These are phyloP conservation scores for Hirudinaria manillensis DNA, from an alignment of 2,888 invertebrate genomes.

Conservation along the genomic window DNA sequence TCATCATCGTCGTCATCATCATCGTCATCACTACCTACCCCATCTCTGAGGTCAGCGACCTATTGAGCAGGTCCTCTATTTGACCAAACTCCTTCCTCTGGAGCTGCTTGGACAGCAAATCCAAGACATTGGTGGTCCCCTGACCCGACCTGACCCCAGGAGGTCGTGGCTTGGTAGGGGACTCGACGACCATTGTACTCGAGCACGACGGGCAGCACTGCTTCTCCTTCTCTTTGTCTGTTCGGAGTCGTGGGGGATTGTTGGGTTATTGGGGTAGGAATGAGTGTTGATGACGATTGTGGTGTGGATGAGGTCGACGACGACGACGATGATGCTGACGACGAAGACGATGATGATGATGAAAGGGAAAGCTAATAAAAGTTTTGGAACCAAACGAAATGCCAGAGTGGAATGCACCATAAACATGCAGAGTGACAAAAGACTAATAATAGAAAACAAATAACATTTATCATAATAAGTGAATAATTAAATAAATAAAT, in stretches of 20 bases:
- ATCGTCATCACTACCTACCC: not conserved
- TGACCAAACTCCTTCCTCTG: not conserved
- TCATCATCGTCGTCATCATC: no score
- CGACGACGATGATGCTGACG: not conserved
- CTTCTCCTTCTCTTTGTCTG: not conserved
- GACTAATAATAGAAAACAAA: no score
- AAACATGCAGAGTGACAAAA: no score
- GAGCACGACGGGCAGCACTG: not conserved
- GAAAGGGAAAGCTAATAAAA: not conserved
- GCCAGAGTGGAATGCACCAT: no score
- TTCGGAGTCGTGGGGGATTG: no score
- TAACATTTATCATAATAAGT: no score
- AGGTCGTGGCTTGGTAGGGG: not conserved
- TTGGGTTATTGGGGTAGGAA: not conserved
- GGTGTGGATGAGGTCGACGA: not conserved
- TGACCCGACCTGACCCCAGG: not conserved
- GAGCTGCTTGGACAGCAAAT: not conserved
- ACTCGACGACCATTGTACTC: not conserved
- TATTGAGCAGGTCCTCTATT: not conserved
- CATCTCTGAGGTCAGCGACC: conserved; percentile 1
- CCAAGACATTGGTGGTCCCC: not conserved
- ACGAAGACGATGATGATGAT: conserved; percentile 7
- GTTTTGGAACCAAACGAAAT: no score
- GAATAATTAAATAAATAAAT: no score
- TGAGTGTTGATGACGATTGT: not conserved